Conservation (phyloP, 2,113 vertebrate species). For the Eidolon helvum region DNA sequence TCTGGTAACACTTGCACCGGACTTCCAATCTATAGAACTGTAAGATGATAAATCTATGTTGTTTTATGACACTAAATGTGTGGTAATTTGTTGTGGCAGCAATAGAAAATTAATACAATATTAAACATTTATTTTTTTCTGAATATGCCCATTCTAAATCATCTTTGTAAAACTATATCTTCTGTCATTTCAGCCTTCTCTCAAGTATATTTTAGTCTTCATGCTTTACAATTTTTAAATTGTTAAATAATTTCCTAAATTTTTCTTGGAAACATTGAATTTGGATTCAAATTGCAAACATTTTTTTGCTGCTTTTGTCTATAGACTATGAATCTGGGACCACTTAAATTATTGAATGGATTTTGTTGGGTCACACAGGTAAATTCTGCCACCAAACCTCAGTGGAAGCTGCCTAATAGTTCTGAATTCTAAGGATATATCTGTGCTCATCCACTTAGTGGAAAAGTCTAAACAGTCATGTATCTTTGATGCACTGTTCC, state of each 20-base stretch:
- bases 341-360: neutral
- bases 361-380: neutral
- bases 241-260: neutral
- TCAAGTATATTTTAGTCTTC: neutral
- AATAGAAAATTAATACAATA: neutral
- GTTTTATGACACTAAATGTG: neutral
- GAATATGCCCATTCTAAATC: neutral
- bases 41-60: neutral
- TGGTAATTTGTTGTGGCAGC: neutral
- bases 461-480: neutral
- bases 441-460: neutral
- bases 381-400: neutral
- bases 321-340: neutral
- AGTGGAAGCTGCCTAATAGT: neutral
- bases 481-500: neutral
- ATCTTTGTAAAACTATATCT: neutral
- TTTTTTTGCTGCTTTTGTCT: neutral
- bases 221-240: neutral
- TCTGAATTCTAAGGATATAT: neutral
- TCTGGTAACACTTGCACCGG: neutral
- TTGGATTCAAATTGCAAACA: neutral
- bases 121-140: neutral
- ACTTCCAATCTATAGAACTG: neutral
- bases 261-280: neutral
- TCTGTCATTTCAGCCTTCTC: neutral